phyloP scores from a whole-genome alignment of 2,113 vertebrate genomes.

The Salvelinus namaycush region DNA sequence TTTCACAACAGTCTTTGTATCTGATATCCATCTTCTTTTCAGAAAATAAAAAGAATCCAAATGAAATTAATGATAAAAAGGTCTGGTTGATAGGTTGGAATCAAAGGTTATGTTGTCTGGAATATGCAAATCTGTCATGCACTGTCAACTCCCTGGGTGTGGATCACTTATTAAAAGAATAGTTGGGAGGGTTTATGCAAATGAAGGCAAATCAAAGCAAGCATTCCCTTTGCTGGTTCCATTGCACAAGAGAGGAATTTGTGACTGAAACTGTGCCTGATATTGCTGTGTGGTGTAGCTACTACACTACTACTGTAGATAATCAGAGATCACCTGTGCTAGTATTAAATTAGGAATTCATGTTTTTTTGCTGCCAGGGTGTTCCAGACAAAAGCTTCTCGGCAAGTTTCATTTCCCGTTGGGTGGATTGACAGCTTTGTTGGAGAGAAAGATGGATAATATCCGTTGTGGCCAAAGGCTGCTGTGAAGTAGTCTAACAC shows the following conservation, averaged over 20 bases:
- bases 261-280: slow-evolving; percentile 54
- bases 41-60: too few relatives aligned
- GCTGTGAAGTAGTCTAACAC: slow-evolving; percentile 72
- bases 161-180: slow-evolving; percentile 77
- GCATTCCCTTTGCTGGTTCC: slow-evolving; percentile 63
- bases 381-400: slow-evolving; percentile 52
- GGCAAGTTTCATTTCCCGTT: slow-evolving; percentile 70
- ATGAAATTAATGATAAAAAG: slow-evolving; percentile 39
- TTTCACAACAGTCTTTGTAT: slow-evolving; percentile 45
- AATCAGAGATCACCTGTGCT: slow-evolving; percentile 24
- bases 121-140: slow-evolving; percentile 68
- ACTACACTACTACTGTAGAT: slow-evolving; percentile 31
- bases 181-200: slow-evolving; percentile 78
- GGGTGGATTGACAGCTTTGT: slow-evolving; percentile 73
- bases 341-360: slow-evolving; percentile 48
- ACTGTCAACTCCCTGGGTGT: slow-evolving; percentile 73
- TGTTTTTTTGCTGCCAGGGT: slow-evolving; percentile 25
- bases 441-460: slow-evolving; percentile 72
- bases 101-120: slow-evolving; percentile 67
- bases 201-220: slow-evolving; percentile 71
- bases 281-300: slow-evolving; percentile 36
- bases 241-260: slow-evolving; percentile 62
- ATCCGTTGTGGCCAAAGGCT: slow-evolving; percentile 71
- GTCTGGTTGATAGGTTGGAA: slow-evolving; percentile 51
- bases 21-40: too few relatives aligned